Base-by-base conservation (phyloP, 2,113 vertebrate genomes). In the Pterophyllum scalare region DNA sequence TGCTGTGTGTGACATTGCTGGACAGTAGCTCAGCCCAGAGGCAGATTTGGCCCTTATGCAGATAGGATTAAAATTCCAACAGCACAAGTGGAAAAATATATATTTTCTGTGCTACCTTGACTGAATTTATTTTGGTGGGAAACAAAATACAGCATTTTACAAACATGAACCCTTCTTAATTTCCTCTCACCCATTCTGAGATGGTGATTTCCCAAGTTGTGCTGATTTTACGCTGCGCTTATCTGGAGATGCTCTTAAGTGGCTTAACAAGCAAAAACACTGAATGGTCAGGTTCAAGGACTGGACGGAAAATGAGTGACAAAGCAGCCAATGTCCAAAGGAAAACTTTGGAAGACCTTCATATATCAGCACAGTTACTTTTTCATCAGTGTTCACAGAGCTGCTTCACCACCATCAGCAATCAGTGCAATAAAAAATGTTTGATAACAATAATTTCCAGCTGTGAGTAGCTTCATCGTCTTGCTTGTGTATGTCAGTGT, bases 1-100 rank as follows among this genome's bases (percentile, higher is more conserved):
- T 52, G 54, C 77, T 61, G 54, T 57, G 22, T 70, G 77, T 86
- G 88, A 80, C 74, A 61, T 85, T 87, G 82, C 54, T 88, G 78
- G 77, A 65, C 49, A 33, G 54, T 28, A n/a, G 77, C 56, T 75
- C 1, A 3, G 72, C 65, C 80, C 28, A 77, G 24, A 83, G 74
- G 61, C 49, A 77, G 10, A 80, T 6, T 58, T n/a, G 22, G 60
- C 24, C 33, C 28, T 57, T 72, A 26, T 81, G 49, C 35, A 79
- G 40, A 52, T 43, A 57, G 85, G 60, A 87, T 87, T 88, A 85
- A 88, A 49, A 65, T 22, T 74, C 75, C 77, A 60, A 26, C 17
- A 75, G 70, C 70, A 75, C 19, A 60, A n/a, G 7, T 11, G 24
- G 49, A 3, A 62, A 75, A 75, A 49, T 38, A 10, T 40, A 40